A percentile compares a stretch with the other conserved stretches of the same genome.
phyloP scores from a whole-genome alignment of 2,888 invertebrate species.

The Drosophila stalkeri region DNA sequence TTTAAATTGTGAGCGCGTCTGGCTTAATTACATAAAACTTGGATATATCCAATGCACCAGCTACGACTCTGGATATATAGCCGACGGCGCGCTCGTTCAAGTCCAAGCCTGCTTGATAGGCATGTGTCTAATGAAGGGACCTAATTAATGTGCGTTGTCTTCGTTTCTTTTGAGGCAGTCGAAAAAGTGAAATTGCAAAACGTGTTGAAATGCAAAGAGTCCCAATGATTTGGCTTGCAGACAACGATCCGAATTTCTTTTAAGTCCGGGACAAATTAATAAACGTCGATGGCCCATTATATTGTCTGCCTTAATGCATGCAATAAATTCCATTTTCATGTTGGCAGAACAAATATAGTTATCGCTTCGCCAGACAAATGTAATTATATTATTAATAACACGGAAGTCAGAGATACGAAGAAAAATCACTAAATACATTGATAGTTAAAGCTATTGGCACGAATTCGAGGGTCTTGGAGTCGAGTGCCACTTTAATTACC shows the following conservation, averaged over 20 bases:
- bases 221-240: constrained; percentile 31
- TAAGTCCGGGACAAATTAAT: constrained; percentile 66
- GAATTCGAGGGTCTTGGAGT: neutral
- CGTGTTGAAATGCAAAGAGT: constrained; percentile 72
- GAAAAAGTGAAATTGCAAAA: constrained; percentile 47
- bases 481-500: neutral
- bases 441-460: neutral
- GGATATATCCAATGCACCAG: constrained; percentile 35
- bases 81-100: constrained; percentile 51
- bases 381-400: constrained; percentile 69
- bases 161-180: constrained; percentile 20
- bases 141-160: constrained; percentile 75
- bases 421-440: neutral
- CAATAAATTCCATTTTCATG: constrained; percentile 64
- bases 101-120: constrained; percentile 59
- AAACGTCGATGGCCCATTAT: constrained; percentile 81
- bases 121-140: constrained; percentile 79
- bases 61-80: constrained; percentile 29
- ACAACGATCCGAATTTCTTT: constrained; percentile 23
- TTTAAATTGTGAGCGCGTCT: constrained; percentile 81
- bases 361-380: constrained; percentile 41
- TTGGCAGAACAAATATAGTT: constrained; percentile 62
- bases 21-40: constrained; percentile 79
- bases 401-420: constrained; percentile 29
- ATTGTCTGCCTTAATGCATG: constrained; percentile 73